phyloP scores from a whole-genome alignment of 2,797 vertebrate species.

The Lutjanus argentimaculatus region DNA sequence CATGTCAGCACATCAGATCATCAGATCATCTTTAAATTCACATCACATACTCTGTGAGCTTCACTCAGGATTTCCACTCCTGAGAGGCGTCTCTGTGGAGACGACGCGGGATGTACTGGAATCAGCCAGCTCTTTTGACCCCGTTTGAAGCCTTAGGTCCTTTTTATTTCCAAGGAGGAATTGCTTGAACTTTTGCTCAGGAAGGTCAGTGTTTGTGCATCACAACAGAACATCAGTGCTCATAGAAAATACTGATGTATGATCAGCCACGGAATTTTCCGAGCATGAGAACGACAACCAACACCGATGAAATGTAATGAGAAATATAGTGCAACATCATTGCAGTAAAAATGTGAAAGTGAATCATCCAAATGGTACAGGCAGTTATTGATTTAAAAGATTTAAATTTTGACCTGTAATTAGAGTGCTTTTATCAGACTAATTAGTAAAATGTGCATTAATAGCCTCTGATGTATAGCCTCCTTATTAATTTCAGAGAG shows the following conservation, averaged over 20 bases:
- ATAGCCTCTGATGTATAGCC: background rate
- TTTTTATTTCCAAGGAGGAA: slow-evolving; percentile 48
- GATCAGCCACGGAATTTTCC: slow-evolving; percentile 4
- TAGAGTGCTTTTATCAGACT: background rate
- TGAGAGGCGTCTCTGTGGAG: slow-evolving; percentile 53
- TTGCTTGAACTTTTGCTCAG: slow-evolving; percentile 47
- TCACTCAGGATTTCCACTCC: slow-evolving; percentile 61
- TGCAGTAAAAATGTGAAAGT: background rate
- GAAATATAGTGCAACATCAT: no score
- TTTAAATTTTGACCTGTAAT: background rate
- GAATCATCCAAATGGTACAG: background rate
- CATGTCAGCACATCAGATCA: slow-evolving; percentile 65
- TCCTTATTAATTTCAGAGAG: background rate
- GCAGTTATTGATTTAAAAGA: background rate
- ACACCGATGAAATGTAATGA: no score
- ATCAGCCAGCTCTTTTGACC: slow-evolving; percentile 53
- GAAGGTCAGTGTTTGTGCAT: slow-evolving; percentile 52
- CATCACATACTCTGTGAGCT: slow-evolving; percentile 63
- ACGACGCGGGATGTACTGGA: slow-evolving; percentile 53
- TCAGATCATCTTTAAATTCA: slow-evolving; percentile 79
- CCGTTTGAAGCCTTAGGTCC: slow-evolving; percentile 47
- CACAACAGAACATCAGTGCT: slow-evolving; percentile 13
- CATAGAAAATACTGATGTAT: slow-evolving; percentile 15
- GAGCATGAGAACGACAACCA: background rate
- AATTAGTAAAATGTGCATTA: background rate